Base-by-base conservation (phyloP, 2,797 vertebrate species). In the Borostomias antarcticus region DNA sequence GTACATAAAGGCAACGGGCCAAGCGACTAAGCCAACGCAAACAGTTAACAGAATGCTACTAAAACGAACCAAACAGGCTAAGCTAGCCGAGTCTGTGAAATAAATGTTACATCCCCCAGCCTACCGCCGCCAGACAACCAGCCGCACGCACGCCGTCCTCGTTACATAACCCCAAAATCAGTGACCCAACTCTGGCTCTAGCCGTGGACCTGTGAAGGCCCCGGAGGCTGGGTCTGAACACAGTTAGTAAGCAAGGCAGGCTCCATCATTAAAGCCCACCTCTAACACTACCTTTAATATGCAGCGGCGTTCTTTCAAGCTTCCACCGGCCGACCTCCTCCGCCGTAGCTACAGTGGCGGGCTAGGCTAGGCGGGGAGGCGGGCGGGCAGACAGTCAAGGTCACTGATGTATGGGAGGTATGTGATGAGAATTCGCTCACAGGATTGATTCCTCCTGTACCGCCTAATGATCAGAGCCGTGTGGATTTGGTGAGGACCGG, bases 391-490 rank as follows among this genome's bases (percentile, higher is more conserved):
- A 75, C 75, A 83, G 84, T 85, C 86, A 90, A 89, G 88, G 89
- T 89, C 86, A 85, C 80, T 79, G 81, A 83, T 79, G 82, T 84
- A 83, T 79, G 82, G 83, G 84, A 83, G 81, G 85, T 77, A 81
- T 88, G 85, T 89, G 85, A 85, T 81, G 85, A 82, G 85, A 89
- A 89, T 88, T 76, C 72, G 66, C 86, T 82, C 67, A 47, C 74
- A 45, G 76, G 83, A 89, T 88, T 89, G 87, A 89, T 89, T 88
- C 81, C 76, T 82, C 82, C 82, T 54, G 79, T 80, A 83, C 69
- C 80, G 84, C 82, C 83, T 89, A 88, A 89, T 89, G 89, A 91
- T 86, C 81, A 88, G 86, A 81, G 84, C 84, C 82, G 69, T 26
- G 13, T 33, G 76, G 86, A 82, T 85, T 86, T 82, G 85, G 77